Percentiles rank a stretch among this genome's conserved stretches.
phyloP scores from a whole-genome alignment of 2,888 invertebrate genomes.

The Nemurella pictetii region DNA sequence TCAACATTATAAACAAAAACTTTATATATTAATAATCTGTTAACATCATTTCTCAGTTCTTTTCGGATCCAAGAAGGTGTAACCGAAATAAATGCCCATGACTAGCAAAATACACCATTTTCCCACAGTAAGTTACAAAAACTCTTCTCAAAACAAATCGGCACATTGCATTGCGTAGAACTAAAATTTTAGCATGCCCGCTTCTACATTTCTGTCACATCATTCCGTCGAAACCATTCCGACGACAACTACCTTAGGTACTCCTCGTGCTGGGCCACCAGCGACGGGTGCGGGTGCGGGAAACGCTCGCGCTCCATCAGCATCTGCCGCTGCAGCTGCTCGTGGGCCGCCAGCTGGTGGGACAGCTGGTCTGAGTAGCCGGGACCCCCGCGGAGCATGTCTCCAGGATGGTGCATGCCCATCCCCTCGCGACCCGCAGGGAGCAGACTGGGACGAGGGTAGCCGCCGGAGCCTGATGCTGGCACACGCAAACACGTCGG shows the following conservation, averaged over 20 bases:
- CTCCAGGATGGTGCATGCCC: slow-evolving; percentile 70
- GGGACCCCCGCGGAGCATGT: slow-evolving; percentile 75
- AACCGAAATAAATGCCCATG: too few species aligned
- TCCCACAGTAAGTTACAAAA: background rate
- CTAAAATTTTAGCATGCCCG: too few species aligned
- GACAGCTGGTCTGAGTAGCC: slow-evolving; percentile 82
- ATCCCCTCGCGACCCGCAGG: slow-evolving; percentile 63
- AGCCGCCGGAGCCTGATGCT: slow-evolving; percentile 54
- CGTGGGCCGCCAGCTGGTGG: slow-evolving; percentile 77
- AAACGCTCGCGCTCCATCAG: slow-evolving; percentile 79
- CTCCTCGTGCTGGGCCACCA: slow-evolving; percentile 69
- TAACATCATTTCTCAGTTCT: too few species aligned
- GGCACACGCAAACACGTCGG: slow-evolving; percentile 10
- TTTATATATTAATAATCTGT: too few species aligned
- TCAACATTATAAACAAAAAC: too few species aligned
- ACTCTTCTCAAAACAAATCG: too few species aligned
- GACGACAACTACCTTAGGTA: slow-evolving; percentile 67
- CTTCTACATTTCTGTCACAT: too few species aligned
- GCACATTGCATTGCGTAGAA: too few species aligned
- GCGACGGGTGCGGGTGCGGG: slow-evolving; percentile 63
- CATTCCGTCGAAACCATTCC: too few species aligned
- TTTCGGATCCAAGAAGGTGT: too few species aligned
- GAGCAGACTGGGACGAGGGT: slow-evolving; percentile 64
- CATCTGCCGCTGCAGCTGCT: slow-evolving; percentile 83
- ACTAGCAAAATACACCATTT: too few species aligned